Percentiles rank a stretch among this genome's conserved stretches.
Evolutionary conservation across 2,113 vertebrate genomes (phyloP).

Genomic region (Mesitornis unicolor): DNA sequence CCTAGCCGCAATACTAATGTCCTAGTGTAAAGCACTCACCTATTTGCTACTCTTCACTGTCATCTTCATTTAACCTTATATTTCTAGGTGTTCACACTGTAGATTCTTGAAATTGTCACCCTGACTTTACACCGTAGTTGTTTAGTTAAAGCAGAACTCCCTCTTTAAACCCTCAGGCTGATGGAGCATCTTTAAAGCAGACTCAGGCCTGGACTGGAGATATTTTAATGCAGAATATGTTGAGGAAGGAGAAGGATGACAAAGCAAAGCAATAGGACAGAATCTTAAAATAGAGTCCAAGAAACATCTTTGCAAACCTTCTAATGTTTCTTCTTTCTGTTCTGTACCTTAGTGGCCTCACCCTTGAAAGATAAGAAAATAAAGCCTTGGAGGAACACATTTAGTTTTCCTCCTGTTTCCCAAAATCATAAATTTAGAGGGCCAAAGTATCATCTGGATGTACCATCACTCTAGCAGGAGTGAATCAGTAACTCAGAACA

Average conservation of each 20-base stretch:
- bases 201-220: not conserved
- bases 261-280: not conserved
- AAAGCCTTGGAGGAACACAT: not conserved
- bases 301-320: fast-evolving
- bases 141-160: not conserved
- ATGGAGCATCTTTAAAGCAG: not conserved
- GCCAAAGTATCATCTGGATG: not conserved
- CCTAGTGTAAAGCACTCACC: not conserved
- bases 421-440: not conserved
- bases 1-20: not conserved
- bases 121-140: not conserved
- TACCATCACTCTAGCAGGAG: not conserved
- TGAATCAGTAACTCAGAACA: not conserved
- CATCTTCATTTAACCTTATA: not conserved
- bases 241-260: not conserved
- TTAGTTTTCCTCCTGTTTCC: not conserved
- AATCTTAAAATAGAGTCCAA: not conserved
- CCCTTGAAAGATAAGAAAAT: not conserved
- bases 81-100: not conserved
- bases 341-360: not conserved
- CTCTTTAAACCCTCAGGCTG: not conserved
- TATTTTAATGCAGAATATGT: not conserved
- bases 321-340: too few species aligned
- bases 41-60: not conserved
- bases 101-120: not conserved